Conservation (phyloP, 1,140 invertebrate genomes). For the Drosophila melanica region DNA sequence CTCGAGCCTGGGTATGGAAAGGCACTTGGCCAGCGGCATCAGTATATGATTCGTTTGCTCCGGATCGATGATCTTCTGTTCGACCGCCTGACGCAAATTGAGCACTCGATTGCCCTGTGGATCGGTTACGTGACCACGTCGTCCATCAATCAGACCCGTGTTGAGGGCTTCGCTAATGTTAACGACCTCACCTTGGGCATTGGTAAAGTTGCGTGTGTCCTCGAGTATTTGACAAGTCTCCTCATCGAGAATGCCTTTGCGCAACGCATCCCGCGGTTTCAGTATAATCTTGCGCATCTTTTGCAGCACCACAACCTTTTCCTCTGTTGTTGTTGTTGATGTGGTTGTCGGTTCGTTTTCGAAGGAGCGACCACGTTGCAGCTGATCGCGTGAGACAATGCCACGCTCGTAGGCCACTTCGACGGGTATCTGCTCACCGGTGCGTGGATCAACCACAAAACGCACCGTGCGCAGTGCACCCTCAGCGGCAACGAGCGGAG, state of each 20-base stretch:
- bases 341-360: conserved; percentile 88
- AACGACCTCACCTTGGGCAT: conserved; percentile 86
- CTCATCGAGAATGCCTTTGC: conserved; percentile 90
- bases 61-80: conserved; percentile 92
- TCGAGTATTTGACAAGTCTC: conserved; percentile 89
- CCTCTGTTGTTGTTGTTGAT: conserved; percentile 84
- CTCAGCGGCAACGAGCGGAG: conserved; percentile 88
- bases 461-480: conserved; percentile 84
- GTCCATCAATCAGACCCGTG: conserved; percentile 89
- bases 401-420: conserved; percentile 92
- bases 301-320: conserved; percentile 90
- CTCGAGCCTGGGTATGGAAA: conserved; percentile 92
- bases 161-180: conserved; percentile 91
- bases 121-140: conserved; percentile 92
- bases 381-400: conserved; percentile 85
- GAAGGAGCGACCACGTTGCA: conserved; percentile 85
- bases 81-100: conserved; percentile 92
- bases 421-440: conserved; percentile 89
- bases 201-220: conserved; percentile 85
- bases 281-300: conserved; percentile 91
- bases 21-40: conserved; percentile 91
- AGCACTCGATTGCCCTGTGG: conserved; percentile 91
- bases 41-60: conserved; percentile 90
- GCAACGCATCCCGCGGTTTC: conserved; percentile 88
- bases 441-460: conserved; percentile 91